A percentile compares a stretch with the other conserved stretches of the same genome.
phyloP scores from a whole-genome alignment of 1,140 invertebrate genomes.

The Dolichoris vasculosae region DNA sequence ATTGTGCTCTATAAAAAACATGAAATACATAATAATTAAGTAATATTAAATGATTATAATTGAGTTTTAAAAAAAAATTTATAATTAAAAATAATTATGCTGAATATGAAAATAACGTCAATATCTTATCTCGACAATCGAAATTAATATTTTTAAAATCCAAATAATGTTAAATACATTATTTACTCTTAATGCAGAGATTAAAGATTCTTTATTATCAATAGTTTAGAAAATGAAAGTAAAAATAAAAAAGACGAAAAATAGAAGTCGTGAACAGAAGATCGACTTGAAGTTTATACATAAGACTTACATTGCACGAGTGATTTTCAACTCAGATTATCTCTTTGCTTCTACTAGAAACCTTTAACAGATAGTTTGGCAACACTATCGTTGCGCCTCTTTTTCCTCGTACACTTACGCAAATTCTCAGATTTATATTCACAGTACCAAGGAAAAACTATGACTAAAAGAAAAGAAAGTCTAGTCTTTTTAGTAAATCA shows the following conservation, averaged over 20 bases:
- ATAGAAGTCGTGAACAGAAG: background rate
- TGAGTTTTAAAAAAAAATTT: too few relatives aligned
- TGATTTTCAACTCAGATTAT: background rate
- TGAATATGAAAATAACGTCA: too few relatives aligned
- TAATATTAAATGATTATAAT: too few relatives aligned
- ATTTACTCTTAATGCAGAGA: background rate
- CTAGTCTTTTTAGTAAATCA: slow-evolving; percentile 10
- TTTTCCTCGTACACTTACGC: background rate
- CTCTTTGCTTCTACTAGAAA: background rate
- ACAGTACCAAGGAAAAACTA: slow-evolving; percentile 17
- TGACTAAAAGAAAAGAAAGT: background rate
- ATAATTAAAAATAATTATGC: too few relatives aligned
- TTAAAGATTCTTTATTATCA: background rate
- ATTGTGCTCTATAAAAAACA: too few relatives aligned
- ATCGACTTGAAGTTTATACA: background rate
- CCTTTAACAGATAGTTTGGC: background rate
- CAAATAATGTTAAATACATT: too few relatives aligned
- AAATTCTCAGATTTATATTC: background rate
- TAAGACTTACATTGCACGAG: background rate
- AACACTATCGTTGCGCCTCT: background rate
- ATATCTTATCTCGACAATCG: too few relatives aligned
- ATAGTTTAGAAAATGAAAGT: background rate
- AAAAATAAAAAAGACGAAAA: background rate
- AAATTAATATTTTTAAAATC: too few relatives aligned
- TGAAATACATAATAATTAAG: too few relatives aligned